A percentile compares a stretch with the other conserved stretches of the same genome.
These are phyloP conservation scores for Astyanax mexicanus DNA, from an alignment of 2,797 vertebrate genomes.

Conservation along the genomic window DNA sequence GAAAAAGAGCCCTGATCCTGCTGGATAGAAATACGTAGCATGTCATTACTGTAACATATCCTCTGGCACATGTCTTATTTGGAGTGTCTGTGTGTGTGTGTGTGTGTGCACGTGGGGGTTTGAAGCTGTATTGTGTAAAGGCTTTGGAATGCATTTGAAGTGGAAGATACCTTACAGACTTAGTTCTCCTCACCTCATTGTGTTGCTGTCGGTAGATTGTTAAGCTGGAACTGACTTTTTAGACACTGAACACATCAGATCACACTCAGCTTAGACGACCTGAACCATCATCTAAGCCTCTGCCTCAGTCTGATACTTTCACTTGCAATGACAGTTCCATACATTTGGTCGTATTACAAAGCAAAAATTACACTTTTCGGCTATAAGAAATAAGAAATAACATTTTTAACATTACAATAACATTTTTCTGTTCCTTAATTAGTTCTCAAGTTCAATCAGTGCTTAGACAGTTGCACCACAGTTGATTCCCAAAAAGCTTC, in stretches of 20 bases:
- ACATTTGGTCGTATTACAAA: no score
- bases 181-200: conserved; percentile 46
- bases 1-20: neutral
- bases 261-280: neutral
- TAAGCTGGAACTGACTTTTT: neutral
- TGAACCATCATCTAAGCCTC: neutral
- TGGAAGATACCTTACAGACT: conserved; percentile 56
- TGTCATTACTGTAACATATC: conserved; percentile 47
- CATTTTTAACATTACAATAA: no score
- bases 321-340: no score
- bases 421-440: no score
- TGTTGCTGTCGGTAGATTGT: conserved; percentile 60
- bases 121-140: conserved; percentile 61
- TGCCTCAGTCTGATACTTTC: no score
- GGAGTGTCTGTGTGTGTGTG: conserved; percentile 35
- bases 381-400: no score
- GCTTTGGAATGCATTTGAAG: conserved; percentile 79
- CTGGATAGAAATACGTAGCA: conserved; percentile 24
- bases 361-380: no score
- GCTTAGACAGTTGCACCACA: no score
- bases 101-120: no score
- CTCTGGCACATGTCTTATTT: conserved; percentile 35
- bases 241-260: neutral
- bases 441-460: no score
- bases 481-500: no score